A percentile compares a stretch with the other conserved stretches of the same genome.
phyloP scores from a whole-genome alignment of 2,888 invertebrate species.

The Lottia gigantea region DNA sequence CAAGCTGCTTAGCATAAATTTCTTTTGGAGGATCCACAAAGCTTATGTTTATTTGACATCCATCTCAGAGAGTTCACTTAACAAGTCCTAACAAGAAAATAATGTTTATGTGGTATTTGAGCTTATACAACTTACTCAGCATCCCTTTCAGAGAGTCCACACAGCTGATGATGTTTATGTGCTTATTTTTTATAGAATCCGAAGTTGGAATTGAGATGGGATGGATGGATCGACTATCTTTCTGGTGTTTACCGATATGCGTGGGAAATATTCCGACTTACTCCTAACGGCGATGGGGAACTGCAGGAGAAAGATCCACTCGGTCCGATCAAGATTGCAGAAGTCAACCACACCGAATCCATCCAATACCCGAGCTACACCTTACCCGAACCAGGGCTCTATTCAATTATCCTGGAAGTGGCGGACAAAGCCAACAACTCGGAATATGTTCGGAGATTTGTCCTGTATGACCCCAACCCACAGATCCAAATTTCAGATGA shows the following conservation, averaged over 20 bases:
- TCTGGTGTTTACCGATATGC: constrained; percentile 4
- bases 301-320: background rate
- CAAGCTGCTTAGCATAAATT: no score
- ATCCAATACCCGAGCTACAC: constrained; percentile 21
- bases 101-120: no score
- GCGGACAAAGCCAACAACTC: constrained; percentile 47
- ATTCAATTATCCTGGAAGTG: constrained; percentile 39
- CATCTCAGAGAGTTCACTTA: no score
- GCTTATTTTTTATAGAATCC: background rate
- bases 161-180: background rate
- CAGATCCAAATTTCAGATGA: constrained; percentile 25
- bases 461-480: constrained; percentile 39
- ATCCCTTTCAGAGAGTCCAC: no score
- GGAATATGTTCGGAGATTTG: constrained; percentile 36
- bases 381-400: constrained; percentile 37
- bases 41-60: no score
- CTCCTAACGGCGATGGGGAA: background rate
- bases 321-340: background rate
- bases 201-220: background rate
- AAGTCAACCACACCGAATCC: background rate
- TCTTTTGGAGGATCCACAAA: no score
- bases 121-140: no score
- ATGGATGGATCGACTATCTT: background rate
- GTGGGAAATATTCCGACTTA: background rate
- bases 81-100: no score